Conservation (phyloP, 2,888 invertebrate species). For the Papilio elwesi region DNA sequence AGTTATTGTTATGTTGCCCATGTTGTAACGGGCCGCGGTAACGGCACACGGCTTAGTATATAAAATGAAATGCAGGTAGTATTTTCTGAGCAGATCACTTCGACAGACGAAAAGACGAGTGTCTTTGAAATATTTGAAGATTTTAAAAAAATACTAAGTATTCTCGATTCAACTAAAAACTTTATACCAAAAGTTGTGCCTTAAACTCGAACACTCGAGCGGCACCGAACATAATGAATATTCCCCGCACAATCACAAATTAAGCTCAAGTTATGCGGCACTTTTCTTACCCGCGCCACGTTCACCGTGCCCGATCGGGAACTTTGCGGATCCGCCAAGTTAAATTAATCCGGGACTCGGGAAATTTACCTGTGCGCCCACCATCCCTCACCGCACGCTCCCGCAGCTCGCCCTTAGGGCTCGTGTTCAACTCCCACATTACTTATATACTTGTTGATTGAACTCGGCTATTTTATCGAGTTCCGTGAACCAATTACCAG, state of each 20-base stretch:
- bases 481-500: background rate
- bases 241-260: slow-evolving; percentile 12
- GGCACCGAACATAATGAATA: background rate
- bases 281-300: background rate
- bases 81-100: too few relatives aligned
- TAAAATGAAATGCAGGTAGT: too few relatives aligned
- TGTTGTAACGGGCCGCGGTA: too few relatives aligned
- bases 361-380: background rate
- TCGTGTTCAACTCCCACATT: background rate
- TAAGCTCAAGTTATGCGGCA: slow-evolving; percentile 8
- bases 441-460: too few relatives aligned
- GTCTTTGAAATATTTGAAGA: too few relatives aligned
- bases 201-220: background rate
- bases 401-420: background rate
- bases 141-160: too few relatives aligned
- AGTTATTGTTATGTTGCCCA: too few relatives aligned
- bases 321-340: slow-evolving; percentile 14
- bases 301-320: background rate
- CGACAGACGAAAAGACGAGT: too few relatives aligned
- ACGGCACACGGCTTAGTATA: too few relatives aligned
- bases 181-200: too few relatives aligned
- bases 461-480: background rate
- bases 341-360: slow-evolving; percentile 21
- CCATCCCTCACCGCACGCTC: background rate
- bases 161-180: too few relatives aligned